A percentile compares a stretch with the other conserved stretches of the same genome.
Conservation (phyloP, 1,140 invertebrate species). For the Lepidurus packardi region DNA sequence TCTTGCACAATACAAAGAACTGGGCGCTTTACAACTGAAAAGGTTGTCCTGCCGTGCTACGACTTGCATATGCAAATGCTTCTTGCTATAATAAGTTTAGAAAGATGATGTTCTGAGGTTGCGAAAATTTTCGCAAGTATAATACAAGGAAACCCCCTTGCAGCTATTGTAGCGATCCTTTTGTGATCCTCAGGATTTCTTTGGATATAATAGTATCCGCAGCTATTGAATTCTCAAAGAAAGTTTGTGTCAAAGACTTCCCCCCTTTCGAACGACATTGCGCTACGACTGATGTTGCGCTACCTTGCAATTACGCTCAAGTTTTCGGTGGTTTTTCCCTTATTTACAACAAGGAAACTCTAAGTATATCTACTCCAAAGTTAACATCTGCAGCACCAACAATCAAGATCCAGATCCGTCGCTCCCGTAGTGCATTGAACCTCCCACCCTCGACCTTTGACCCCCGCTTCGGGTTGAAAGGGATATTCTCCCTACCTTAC, state of each 20-base stretch:
- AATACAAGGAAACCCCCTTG: no score
- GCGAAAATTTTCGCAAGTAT: no score
- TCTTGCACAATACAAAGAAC: no score
- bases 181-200: no score
- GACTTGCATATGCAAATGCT: no score
- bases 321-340: neutral
- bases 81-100: no score
- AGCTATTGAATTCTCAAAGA: neutral
- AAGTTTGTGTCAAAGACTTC: neutral
- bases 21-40: no score
- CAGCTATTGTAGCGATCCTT: no score
- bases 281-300: neutral
- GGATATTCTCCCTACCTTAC: no score
- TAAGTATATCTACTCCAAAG: neutral
- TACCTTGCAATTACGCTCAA: neutral
- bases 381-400: neutral
- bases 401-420: neutral
- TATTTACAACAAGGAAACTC: neutral
- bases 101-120: no score
- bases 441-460: constrained; percentile 5
- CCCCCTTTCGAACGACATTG: neutral
- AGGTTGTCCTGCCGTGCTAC: no score
- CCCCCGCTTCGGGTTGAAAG: neutral
- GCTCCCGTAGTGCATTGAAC: constrained; percentile 4
- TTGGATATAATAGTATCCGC: no score